phyloP scores from a whole-genome alignment of 30 jellyfish, hydroid and myxozoan species.

The Rhopilema esculentum region DNA sequence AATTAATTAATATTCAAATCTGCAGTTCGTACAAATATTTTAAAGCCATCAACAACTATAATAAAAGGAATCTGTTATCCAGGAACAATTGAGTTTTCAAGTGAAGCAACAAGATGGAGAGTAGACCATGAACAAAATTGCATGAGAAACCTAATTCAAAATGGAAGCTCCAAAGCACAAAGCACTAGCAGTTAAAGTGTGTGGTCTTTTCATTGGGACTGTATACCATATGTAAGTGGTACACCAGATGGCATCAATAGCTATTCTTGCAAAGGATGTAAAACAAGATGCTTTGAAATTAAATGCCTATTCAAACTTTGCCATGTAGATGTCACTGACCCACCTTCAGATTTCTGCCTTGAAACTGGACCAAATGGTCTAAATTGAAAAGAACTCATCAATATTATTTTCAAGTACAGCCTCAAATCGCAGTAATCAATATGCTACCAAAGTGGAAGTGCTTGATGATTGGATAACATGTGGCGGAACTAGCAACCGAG shows the following conservation, averaged over 20 bases:
- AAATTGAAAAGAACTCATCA: constrained; percentile 2
- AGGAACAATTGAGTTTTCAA: constrained; percentile 5
- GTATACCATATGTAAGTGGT: constrained; percentile 4
- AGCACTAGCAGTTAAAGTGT: background rate
- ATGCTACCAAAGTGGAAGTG: too few relatives aligned
- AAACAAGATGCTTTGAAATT: constrained; percentile 21
- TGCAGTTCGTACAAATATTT: constrained; percentile 12
- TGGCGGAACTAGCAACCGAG: too few relatives aligned
- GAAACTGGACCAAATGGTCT: background rate
- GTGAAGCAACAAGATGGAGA: constrained; percentile 40
- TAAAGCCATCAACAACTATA: constrained; percentile 19
- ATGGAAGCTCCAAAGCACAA: background rate
- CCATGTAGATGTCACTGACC: background rate
- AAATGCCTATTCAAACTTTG: constrained; percentile 8
- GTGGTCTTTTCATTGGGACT: constrained; percentile 9
- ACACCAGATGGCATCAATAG: constrained; percentile 30
- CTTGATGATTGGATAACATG: too few relatives aligned
- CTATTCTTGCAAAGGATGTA: background rate
- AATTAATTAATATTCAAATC: constrained; percentile 4
- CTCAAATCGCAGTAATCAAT: constrained; percentile 12
- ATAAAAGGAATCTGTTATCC: constrained; percentile 35
- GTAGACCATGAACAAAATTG: constrained; percentile 13
- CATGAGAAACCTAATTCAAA: background rate
- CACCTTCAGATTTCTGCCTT: background rate
- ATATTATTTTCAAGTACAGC: constrained; percentile 8